These are phyloP conservation scores for Malacoctenus gilli DNA, from an alignment of 2,797 vertebrate genomes.

Conservation along the genomic window DNA sequence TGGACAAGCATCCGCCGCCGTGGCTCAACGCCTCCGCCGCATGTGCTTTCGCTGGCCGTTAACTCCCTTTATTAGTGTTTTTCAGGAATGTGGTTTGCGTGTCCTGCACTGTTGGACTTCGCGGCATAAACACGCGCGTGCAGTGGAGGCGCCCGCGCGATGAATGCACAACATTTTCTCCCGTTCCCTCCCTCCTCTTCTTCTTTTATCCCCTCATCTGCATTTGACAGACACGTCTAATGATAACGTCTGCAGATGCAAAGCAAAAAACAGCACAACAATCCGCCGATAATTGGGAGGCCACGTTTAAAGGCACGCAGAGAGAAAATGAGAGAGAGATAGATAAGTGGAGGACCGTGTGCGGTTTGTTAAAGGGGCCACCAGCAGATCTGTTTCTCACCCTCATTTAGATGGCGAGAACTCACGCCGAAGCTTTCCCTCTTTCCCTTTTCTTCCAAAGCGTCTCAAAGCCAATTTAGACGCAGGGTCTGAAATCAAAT, in stretches of 20 bases:
- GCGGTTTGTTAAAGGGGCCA: conserved; percentile 52
- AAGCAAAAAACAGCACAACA: conserved; percentile 69
- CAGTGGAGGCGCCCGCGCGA: conserved; percentile 37
- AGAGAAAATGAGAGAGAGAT: conserved; percentile 50
- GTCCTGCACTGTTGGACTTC: conserved; percentile 24
- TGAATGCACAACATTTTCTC: conserved; percentile 53
- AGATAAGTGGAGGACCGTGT: conserved; percentile 56
- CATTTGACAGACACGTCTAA: conserved; percentile 78
- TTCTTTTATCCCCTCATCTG: conserved; percentile 60
- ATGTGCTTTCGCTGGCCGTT: conserved; percentile 70
- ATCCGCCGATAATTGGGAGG: conserved; percentile 76
- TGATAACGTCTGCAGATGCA: conserved; percentile 69
- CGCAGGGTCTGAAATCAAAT: conserved; percentile 28
- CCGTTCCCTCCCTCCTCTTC: conserved; percentile 33
- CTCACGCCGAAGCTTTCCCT: conserved; percentile 46
- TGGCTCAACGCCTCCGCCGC: conserved; percentile 41
- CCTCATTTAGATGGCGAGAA: conserved; percentile 72
- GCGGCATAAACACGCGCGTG: conserved; percentile 24
- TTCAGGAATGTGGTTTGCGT: conserved; percentile 59
- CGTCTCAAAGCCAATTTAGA: conserved; percentile 68
- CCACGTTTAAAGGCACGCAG: conserved; percentile 45
- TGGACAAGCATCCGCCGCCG: conserved; percentile 47
- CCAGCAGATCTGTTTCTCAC: conserved; percentile 65
- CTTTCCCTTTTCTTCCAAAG: conserved; percentile 15
- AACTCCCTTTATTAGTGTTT: conserved; percentile 76